These are phyloP conservation scores for Heliconius himera DNA, from an alignment of 1,140 invertebrate species.

Conservation along the genomic window DNA sequence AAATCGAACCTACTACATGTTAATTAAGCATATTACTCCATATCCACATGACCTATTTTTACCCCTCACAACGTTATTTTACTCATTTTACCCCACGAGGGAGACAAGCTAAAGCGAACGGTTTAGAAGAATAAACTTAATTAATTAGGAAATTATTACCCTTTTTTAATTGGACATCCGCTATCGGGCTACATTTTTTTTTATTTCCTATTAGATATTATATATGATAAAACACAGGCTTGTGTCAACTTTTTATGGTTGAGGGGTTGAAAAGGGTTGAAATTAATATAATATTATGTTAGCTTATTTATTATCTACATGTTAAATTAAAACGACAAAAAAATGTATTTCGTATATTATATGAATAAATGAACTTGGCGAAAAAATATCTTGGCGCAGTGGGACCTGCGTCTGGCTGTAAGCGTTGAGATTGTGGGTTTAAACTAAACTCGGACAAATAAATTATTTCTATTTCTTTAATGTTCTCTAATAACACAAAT, in stretches of 20 bases:
- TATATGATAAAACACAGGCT: neutral
- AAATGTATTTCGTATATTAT: neutral
- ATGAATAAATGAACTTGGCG: neutral
- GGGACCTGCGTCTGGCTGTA: too few relatives aligned
- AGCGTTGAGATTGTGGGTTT: too few relatives aligned
- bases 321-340: neutral
- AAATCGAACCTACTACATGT: constrained; percentile 45
- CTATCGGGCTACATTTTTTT: constrained; percentile 20
- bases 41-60: constrained; percentile 46
- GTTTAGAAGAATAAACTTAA: constrained; percentile 45
- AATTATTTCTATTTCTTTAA: too few relatives aligned
- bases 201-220: neutral
- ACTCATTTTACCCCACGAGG: constrained; percentile 37
- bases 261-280: neutral
- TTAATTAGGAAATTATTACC: constrained; percentile 46
- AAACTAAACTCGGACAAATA: too few relatives aligned
- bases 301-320: neutral
- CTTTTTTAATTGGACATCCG: constrained; percentile 41
- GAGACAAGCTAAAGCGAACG: constrained; percentile 36
- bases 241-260: neutral
- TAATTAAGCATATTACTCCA: constrained; percentile 45
- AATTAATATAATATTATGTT: neutral
- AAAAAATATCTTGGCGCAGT: too few relatives aligned
- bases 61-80: constrained; percentile 36
- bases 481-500: too few relatives aligned